Percentiles rank a stretch among this genome's conserved stretches.
Evolutionary conservation across 1,140 invertebrate species (phyloP).

Genomic region (Heliconius congener): DNA sequence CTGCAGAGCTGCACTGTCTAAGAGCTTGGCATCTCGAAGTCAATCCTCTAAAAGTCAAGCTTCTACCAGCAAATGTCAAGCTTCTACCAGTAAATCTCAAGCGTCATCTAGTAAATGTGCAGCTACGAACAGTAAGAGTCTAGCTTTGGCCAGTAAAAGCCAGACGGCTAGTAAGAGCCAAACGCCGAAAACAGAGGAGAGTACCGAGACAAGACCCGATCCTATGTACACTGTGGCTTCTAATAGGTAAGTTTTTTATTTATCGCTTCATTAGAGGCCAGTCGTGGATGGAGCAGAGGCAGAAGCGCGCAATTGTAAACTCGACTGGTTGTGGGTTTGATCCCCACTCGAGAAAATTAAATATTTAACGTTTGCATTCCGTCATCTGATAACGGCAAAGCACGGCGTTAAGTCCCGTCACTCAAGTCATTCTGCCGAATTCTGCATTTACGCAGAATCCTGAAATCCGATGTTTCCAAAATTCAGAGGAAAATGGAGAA

Average conservation of each 20-base stretch:
- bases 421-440: no score
- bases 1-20: background rate
- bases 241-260: conserved; percentile 52
- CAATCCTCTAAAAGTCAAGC: background rate
- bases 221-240: conserved; percentile 61
- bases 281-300: no score
- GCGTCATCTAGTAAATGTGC: background rate
- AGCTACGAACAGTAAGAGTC: background rate
- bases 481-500: no score
- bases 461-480: no score
- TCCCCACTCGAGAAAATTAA: no score
- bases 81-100: background rate
- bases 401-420: no score
- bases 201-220: conserved; percentile 55
- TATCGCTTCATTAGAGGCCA: no score
- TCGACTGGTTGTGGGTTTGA: no score
- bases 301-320: no score
- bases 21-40: background rate
- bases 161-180: background rate
- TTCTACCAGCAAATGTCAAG: background rate
- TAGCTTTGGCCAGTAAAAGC: background rate
- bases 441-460: no score
- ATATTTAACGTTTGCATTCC: no score
- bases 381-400: no score
- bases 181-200: conserved; percentile 57